Conservation (phyloP, 2,888 invertebrate species). For the Onchidella celtica region DNA sequence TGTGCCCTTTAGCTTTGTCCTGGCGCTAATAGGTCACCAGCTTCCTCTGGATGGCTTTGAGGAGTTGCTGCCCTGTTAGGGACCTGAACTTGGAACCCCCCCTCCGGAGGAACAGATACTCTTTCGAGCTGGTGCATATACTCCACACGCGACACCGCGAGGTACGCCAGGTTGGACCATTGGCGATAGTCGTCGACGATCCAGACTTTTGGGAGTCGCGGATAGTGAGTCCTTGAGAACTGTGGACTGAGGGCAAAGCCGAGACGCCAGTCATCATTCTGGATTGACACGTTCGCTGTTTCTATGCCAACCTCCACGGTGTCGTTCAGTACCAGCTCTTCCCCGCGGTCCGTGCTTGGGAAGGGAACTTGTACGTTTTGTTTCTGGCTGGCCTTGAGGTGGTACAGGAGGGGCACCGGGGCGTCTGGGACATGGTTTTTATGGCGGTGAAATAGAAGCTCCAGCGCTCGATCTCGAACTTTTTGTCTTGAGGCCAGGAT, state of each 20-base stretch:
- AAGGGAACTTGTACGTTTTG: background rate
- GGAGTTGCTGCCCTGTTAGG: no score
- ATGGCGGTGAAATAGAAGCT: background rate
- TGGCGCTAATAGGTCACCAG: no score
- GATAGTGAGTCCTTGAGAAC: conserved; percentile 14
- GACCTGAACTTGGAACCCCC: no score
- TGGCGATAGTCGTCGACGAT: background rate
- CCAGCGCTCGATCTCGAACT: background rate
- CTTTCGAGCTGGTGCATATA: no score
- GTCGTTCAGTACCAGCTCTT: conserved; percentile 8
- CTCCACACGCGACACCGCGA: background rate
- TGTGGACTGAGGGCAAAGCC: background rate
- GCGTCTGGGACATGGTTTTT: background rate
- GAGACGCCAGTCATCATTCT: no score
- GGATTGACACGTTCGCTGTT: no score
- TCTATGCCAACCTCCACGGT: background rate
- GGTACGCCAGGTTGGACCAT: background rate
- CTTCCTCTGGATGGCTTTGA: no score
- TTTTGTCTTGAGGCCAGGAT: background rate
- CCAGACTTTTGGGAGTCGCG: background rate
- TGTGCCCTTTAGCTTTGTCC: no score
- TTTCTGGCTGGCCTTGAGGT: background rate
- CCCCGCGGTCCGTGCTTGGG: background rate
- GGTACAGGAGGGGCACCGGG: conserved; percentile 2
- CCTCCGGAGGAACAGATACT: no score